These are phyloP conservation scores for Plectropomus leopardus DNA, from an alignment of 2,113 vertebrate species.

Conservation along the genomic window DNA sequence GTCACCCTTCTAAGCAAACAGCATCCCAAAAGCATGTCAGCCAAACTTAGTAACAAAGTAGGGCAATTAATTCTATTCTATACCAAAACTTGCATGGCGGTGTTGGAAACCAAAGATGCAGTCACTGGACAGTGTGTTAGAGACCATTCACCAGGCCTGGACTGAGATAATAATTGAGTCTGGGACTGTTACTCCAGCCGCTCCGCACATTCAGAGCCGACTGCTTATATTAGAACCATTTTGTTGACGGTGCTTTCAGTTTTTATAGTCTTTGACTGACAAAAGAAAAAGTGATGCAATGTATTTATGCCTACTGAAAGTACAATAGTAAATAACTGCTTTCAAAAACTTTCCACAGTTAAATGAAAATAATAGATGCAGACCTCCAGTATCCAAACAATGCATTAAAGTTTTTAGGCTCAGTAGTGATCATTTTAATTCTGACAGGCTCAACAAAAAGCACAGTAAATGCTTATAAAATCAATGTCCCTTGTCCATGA, in stretches of 20 bases:
- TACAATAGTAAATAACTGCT: not conserved
- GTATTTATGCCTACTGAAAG: constrained; percentile 14
- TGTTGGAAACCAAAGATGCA: constrained; percentile 30
- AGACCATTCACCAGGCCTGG: constrained; percentile 25
- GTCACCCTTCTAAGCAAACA: constrained; percentile 5
- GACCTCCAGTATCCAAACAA: not conserved
- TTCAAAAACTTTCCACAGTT: constrained; percentile 9
- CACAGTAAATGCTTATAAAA: not conserved
- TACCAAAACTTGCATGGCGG: not conserved
- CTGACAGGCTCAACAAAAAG: not conserved
- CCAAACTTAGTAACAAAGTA: constrained; percentile 21
- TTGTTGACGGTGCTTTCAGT: not conserved
- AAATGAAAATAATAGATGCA: not conserved
- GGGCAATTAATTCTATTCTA: constrained; percentile 29
- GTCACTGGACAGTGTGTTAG: constrained; percentile 25
- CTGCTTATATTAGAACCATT: constrained; percentile 14
- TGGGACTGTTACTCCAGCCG: not conserved
- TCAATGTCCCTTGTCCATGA: not conserved
- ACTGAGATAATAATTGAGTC: constrained; percentile 41
- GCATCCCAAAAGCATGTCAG: constrained; percentile 17
- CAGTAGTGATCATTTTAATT: not conserved
- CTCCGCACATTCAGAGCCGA: constrained; percentile 17
- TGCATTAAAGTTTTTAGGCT: not conserved
- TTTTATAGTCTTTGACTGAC: not conserved
- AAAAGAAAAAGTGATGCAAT: not conserved